Evolutionary conservation across 2,797 vertebrate species (phyloP), one percentile per base, ranked within the genome.

Genomic region (Enoplosus armatus): DNA sequence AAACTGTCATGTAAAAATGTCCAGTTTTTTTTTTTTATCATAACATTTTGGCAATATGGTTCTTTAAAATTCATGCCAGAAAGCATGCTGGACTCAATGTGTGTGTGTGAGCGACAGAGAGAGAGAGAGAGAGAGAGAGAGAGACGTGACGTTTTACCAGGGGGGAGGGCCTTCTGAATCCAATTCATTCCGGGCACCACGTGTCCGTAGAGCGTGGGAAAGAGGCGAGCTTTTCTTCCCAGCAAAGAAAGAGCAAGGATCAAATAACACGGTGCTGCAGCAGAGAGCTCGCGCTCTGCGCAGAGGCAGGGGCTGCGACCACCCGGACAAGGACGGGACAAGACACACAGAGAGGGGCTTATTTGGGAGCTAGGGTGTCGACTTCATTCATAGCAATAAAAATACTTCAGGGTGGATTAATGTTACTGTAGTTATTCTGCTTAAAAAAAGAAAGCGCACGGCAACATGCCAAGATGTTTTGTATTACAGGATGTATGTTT

Each of bases 121-220:
- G 70, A 35, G 67, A 72, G 68, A 55, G 26, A 43, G 55, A 43
- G 27, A 41, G 31, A 76, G 75, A 69, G 77, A 75, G 84, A 45
- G 81, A 51, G 80, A 2, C 60, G 73, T 94, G 94, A 95, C 93
- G 95, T 95, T 82, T 88, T 75, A 92, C 84, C 82, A 41, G 39
- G 92, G 93, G 96, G 97, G 95, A 95, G 95, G 96, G 91, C 90
- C 94, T 92, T 90, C 83, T 75, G 87, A 92, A 93, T 94, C 95
- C 96, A 95, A 98, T 97, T 98, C 97, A 97, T 97, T 96, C 92
- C 89, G 87, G 79, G 82, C 82, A 97, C 97, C 97, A 98, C 97
- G 97, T 98, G 97, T 96, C 93, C 91, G 90, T 94, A 90, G 97
- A 99, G 98, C 98, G 98, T 99, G 98, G 98, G 98, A 99, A 99